A percentile compares a stretch with the other conserved stretches of the same genome.
phyloP scores from a whole-genome alignment of 1,140 invertebrate genomes.

The Mya arenaria region DNA sequence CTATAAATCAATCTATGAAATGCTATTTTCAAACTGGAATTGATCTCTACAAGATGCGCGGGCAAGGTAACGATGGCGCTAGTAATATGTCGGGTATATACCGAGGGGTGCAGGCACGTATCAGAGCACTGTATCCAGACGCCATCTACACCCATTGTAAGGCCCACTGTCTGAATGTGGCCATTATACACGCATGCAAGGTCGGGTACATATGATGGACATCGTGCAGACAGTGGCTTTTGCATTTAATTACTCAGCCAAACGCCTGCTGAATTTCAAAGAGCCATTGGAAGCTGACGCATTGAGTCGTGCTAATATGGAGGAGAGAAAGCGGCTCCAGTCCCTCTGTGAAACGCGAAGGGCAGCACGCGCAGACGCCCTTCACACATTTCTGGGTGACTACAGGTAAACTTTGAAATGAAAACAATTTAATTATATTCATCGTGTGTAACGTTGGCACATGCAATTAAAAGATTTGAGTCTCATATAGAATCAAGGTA shows the following conservation, averaged over 20 bases:
- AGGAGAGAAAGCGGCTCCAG: slow-evolving; percentile 1
- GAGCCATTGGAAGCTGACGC: neutral
- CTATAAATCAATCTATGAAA: neutral
- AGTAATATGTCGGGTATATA: slow-evolving; percentile 17
- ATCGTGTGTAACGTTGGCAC: too few species aligned
- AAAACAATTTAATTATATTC: too few species aligned
- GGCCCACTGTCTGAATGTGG: slow-evolving; percentile 54
- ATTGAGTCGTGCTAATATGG: slow-evolving; percentile 11
- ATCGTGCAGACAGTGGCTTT: slow-evolving; percentile 44
- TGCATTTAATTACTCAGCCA: slow-evolving; percentile 50
- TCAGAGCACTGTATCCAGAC: slow-evolving; percentile 3
- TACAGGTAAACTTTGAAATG: slow-evolving; percentile 17
- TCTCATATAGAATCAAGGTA: too few species aligned
- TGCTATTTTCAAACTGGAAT: slow-evolving; percentile 8
- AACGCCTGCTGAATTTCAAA: slow-evolving; percentile 11
- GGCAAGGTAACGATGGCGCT: slow-evolving; percentile 53
- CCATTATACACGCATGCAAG: slow-evolving; percentile 43
- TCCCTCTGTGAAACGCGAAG: slow-evolving; percentile 44
- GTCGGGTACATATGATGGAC: slow-evolving; percentile 9
- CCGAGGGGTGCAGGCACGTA: slow-evolving; percentile 42
- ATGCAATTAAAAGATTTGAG: too few species aligned
- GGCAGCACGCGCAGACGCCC: slow-evolving; percentile 21
- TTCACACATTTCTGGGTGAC: slow-evolving; percentile 43
- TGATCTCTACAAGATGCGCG: neutral
- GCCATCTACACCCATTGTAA: slow-evolving; percentile 54